phyloP scores from a whole-genome alignment of 2,888 invertebrate species.

The Luperina testacea region DNA sequence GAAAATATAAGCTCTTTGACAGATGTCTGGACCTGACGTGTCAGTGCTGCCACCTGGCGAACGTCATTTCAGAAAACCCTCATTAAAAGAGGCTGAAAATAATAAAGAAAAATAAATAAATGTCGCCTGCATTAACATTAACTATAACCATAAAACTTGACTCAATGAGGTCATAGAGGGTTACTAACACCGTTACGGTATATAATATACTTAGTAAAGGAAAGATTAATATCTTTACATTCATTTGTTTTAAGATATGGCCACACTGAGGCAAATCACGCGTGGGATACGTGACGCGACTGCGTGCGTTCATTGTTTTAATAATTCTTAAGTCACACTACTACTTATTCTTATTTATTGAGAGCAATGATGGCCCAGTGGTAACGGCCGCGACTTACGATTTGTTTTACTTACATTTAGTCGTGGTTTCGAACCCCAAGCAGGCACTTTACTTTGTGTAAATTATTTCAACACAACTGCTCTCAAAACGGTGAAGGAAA shows the following conservation, averaged over 20 bases:
- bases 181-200: conserved; percentile 26
- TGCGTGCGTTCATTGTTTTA: not conserved
- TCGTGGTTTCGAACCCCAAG: not conserved
- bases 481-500: not conserved
- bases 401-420: not conserved
- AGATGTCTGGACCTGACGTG: too few relatives aligned
- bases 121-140: conserved; percentile 13
- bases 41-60: too few relatives aligned
- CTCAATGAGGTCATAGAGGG: conserved; percentile 37
- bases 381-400: not conserved
- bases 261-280: not conserved
- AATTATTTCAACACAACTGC: not conserved
- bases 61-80: too few relatives aligned
- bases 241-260: conserved; percentile 32
- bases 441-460: not conserved
- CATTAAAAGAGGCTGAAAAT: not conserved
- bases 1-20: too few relatives aligned
- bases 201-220: conserved; percentile 27
- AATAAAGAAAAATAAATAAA: conserved; percentile 7
- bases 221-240: conserved; percentile 42
- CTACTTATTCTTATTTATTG: not conserved
- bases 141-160: conserved; percentile 37
- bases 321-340: not conserved
- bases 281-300: too few relatives aligned
- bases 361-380: not conserved